Evolutionary conservation across 2,797 vertebrate genomes (phyloP), one percentile per base, ranked within the genome.

Genomic region (Acipenser ruthenus): DNA sequence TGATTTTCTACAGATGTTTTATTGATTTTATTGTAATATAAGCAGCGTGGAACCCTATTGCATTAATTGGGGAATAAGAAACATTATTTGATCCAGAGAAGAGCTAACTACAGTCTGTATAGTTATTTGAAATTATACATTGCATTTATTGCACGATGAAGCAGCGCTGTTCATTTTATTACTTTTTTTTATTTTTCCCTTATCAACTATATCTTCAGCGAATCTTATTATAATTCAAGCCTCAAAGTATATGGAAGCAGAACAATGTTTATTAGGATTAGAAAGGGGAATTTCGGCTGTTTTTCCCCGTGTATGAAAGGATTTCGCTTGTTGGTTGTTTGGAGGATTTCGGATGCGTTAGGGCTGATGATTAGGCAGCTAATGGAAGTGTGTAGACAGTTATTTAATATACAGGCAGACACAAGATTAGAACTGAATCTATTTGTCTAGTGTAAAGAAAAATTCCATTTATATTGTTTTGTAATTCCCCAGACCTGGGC

Each of bases 21-120:
- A 91, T 90, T 91, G 88, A 88, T 90, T 91, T 91, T 90, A 88
- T 89, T 89, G 87, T 90, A 90, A 90, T 90, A 88, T 86, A 90
- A 90, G 90, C 89, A 90, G 87, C 85, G 77, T 85, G 87, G 87
- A 89, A 90, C 90, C 89, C 88, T 90, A 91, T 90, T 90, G 90
- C 87, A 90, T 91, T 91, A 88, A 90, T 88, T 90, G 87, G 37
- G 87, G 89, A 90, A 90, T 90, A 89, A 85, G 85, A 37, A 37
- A 37, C 81, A 79, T 87, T 86, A 89, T 86, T 88, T 85, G 86
- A 89, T 88, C 83, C 84, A 65, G 82, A 81, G 84, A 83, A 82
- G 82, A 87, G 85, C 87, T 87, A 88, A 87, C 86, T 87, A 84
- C 81, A 84, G 86, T 82, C 73, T 73, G 79, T 87, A 37, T 37